Percentiles rank a stretch among this genome's conserved stretches.
phyloP scores from a whole-genome alignment of 2,113 vertebrate species.

The Brienomyrus longianalis region DNA sequence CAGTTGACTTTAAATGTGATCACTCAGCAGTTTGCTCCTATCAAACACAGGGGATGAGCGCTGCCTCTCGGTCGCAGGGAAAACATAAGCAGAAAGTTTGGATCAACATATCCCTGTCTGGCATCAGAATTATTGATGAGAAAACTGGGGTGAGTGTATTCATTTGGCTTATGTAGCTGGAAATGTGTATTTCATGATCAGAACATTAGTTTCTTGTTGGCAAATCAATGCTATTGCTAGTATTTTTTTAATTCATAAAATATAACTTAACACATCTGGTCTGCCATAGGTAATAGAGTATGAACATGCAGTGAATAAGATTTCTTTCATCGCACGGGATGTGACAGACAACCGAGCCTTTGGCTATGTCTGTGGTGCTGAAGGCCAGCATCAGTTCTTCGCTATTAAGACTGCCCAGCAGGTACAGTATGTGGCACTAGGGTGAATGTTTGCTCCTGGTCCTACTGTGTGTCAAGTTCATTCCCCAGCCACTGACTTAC shows the following conservation, averaged over 20 bases:
- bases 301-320: slow-evolving; percentile 87
- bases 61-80: slow-evolving; percentile 88
- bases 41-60: slow-evolving; percentile 77
- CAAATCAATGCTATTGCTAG: not conserved
- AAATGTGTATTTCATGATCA: not conserved
- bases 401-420: slow-evolving; percentile 93
- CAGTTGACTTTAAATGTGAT: not conserved
- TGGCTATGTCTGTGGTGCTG: slow-evolving; percentile 89
- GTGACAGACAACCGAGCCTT: slow-evolving; percentile 92
- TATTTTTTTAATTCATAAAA: not conserved
- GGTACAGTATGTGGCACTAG: slow-evolving; percentile 51
- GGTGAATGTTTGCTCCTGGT: not conserved
- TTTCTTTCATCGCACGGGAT: slow-evolving; percentile 95
- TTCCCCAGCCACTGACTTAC: not conserved
- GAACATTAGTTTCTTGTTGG: not conserved
- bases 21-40: not conserved
- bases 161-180: not conserved
- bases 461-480: too few species aligned
- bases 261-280: not conserved
- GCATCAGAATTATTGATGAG: slow-evolving; percentile 90
- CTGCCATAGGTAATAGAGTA: slow-evolving; percentile 85
- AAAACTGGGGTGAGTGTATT: slow-evolving; percentile 83
- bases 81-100: slow-evolving; percentile 94
- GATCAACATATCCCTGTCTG: slow-evolving; percentile 86
- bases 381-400: slow-evolving; percentile 95